Conservation (phyloP, 2,888 invertebrate genomes). For the Zele albiditarsus region DNA sequence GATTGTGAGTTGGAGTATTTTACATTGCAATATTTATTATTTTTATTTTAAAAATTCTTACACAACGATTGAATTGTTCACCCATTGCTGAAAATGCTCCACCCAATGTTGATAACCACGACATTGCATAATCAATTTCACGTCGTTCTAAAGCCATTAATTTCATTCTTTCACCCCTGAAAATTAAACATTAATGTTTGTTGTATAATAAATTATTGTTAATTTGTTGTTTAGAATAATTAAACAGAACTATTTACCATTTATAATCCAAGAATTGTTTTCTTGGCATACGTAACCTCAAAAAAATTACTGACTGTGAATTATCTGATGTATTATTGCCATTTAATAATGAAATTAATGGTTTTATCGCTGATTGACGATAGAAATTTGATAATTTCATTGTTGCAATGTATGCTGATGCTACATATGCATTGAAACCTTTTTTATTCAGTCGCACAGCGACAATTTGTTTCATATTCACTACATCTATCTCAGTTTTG, state of each 20-base stretch:
- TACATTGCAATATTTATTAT: constrained; percentile 3
- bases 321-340: neutral
- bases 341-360: constrained; percentile 44
- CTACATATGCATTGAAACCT: constrained; percentile 61
- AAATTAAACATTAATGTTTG: constrained; percentile 46
- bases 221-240: neutral
- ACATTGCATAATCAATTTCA: constrained; percentile 89
- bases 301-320: constrained; percentile 50
- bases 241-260: constrained; percentile 75
- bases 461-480: constrained; percentile 18
- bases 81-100: constrained; percentile 97
- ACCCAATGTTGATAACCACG: constrained; percentile 96
- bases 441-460: constrained; percentile 53
- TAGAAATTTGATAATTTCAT: constrained; percentile 58
- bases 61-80: constrained; percentile 86
- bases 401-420: constrained; percentile 58
- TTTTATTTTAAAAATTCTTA: constrained; percentile 72
- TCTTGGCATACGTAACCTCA: constrained; percentile 77
- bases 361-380: constrained; percentile 54
- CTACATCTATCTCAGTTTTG: constrained; percentile 35
- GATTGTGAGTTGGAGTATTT: too few relatives aligned
- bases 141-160: constrained; percentile 77
- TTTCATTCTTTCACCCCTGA: constrained; percentile 75
- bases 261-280: constrained; percentile 81
- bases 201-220: neutral